Conservation (phyloP, 1,140 invertebrate genomes). For the Sesamia nonagrioides region DNA sequence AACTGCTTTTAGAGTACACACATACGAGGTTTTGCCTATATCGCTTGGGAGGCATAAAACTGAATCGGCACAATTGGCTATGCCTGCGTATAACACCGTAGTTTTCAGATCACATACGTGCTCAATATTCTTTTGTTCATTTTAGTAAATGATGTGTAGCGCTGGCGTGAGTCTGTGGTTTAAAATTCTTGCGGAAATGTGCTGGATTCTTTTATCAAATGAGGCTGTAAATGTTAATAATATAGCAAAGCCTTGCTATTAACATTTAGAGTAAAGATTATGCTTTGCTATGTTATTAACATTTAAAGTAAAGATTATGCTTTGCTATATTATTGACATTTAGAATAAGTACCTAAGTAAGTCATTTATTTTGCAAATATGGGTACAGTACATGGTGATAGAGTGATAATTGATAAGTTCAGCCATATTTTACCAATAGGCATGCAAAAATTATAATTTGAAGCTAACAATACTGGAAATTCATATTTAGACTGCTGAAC, state of each 20-base stretch:
- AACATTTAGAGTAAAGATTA: too few species aligned
- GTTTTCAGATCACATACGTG: constrained; percentile 57
- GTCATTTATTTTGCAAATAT: too few species aligned
- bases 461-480: too few species aligned
- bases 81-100: constrained; percentile 48
- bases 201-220: not conserved
- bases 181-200: not conserved
- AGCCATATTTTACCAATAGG: too few species aligned
- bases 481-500: too few species aligned
- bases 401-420: too few species aligned
- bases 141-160: constrained; percentile 18
- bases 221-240: not conserved
- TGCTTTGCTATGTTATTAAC: too few species aligned
- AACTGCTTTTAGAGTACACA: constrained; percentile 15
- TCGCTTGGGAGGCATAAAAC: constrained; percentile 57
- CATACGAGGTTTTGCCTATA: constrained; percentile 43
- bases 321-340: too few species aligned
- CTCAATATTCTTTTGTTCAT: constrained; percentile 34
- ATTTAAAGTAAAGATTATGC: too few species aligned
- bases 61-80: constrained; percentile 55
- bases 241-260: not conserved
- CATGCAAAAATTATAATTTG: too few species aligned
- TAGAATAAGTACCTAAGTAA: too few species aligned
- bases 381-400: too few species aligned
- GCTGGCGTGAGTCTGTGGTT: not conserved